These are phyloP conservation scores for Temnothorax longispinosus DNA, from an alignment of 1,140 invertebrate species.

Conservation along the genomic window DNA sequence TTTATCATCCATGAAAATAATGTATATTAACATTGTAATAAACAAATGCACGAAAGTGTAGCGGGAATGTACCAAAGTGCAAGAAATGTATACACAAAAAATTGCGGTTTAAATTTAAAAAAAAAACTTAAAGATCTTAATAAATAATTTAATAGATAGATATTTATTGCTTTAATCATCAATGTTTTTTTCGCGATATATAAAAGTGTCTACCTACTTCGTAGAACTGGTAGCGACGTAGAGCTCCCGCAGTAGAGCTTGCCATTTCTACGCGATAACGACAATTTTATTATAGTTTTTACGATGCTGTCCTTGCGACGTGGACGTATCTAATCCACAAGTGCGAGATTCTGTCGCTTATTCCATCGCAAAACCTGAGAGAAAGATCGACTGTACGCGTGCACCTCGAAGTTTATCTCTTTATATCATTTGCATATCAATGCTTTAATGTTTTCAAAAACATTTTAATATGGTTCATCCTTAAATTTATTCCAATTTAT, in stretches of 20 bases:
- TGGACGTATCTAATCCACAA: conserved; percentile 32
- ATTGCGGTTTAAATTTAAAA: neutral
- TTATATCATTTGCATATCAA: neutral
- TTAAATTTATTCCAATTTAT: neutral
- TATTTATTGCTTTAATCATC: neutral
- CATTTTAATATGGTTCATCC: neutral
- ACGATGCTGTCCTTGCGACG: conserved; percentile 37
- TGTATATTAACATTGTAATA: conserved; percentile 4
- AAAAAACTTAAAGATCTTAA: neutral
- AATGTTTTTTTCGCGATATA: conserved; percentile 9
- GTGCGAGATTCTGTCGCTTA: conserved; percentile 35
- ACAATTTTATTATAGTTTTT: conserved; percentile 66
- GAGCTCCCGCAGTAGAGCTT: conserved; percentile 11
- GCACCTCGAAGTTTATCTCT: conserved; percentile 2
- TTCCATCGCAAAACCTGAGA: conserved; percentile 21
- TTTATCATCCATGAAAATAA: conserved; percentile 24
- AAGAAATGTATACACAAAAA: neutral
- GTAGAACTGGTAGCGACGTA: neutral
- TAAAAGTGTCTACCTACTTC: conserved; percentile 4
- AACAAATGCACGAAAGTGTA: conserved; percentile 3
- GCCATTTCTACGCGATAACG: conserved; percentile 44
- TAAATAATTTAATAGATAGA: conserved; percentile 15
- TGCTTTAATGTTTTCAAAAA: conserved; percentile 6
- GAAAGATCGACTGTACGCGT: neutral
- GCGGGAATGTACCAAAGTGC: neutral